These are phyloP conservation scores for Eupristina koningsbergeri DNA, from an alignment of 1,140 invertebrate species.

Conservation along the genomic window DNA sequence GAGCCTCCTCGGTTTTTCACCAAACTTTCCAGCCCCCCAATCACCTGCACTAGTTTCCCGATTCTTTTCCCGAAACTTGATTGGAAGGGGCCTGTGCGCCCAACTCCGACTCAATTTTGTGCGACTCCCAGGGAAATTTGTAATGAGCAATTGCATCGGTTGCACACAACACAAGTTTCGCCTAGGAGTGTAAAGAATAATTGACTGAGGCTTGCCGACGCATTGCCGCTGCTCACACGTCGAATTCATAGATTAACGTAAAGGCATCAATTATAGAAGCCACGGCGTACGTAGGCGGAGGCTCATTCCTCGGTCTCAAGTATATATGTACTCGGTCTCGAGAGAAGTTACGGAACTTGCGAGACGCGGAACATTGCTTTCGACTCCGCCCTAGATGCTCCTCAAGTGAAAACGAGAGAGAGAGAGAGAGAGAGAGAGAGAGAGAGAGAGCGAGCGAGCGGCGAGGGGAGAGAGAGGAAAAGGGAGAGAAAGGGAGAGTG, in stretches of 20 bases:
- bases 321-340: slow-evolving; percentile 7
- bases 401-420: not conserved
- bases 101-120: not conserved
- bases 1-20: not conserved
- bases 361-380: slow-evolving; percentile 50
- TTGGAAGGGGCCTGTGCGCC: too few relatives aligned
- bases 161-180: slow-evolving; percentile 39
- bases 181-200: slow-evolving; percentile 39
- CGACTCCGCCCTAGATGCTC: slow-evolving; percentile 45
- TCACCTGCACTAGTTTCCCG: not conserved
- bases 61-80: not conserved
- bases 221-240: slow-evolving; percentile 8
- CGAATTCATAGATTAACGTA: slow-evolving; percentile 50
- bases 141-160: slow-evolving; percentile 8
- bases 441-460: slow-evolving; percentile 19
- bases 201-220: not conserved
- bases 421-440: slow-evolving; percentile 27
- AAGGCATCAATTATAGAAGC: slow-evolving; percentile 51
- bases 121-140: not conserved
- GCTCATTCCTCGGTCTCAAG: not conserved
- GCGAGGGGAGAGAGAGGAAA: slow-evolving; percentile 23
- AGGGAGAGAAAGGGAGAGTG: slow-evolving; percentile 12
- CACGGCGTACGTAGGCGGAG: slow-evolving; percentile 1
- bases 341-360: slow-evolving; percentile 45
- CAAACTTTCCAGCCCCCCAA: not conserved